A percentile compares a stretch with the other conserved stretches of the same genome.
Conservation (phyloP, 2,113 vertebrate genomes). For the Microcebus tavaratra region DNA sequence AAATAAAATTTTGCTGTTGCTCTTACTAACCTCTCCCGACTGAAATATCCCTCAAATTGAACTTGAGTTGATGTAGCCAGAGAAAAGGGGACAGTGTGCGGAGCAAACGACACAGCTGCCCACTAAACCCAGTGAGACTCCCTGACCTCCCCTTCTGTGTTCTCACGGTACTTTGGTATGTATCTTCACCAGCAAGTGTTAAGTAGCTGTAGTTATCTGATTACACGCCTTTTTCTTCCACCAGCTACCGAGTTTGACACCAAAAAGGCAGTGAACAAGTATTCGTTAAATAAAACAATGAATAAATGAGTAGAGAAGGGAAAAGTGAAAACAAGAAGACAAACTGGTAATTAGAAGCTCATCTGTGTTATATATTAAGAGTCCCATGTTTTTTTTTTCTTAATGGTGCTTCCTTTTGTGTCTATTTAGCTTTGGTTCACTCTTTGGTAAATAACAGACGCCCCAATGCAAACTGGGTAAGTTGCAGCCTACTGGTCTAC, state of each 20-base stretch:
- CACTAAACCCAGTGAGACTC: not conserved
- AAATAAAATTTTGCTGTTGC: not conserved
- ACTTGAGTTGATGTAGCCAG: not conserved
- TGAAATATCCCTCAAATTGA: not conserved
- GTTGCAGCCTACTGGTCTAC: not conserved
- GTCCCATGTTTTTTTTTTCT: not conserved
- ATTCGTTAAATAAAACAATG: not conserved
- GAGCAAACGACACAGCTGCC: not conserved
- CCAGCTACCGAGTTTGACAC: not conserved
- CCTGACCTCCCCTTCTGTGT: not conserved
- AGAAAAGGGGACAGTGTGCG: not conserved
- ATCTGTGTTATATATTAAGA: not conserved
- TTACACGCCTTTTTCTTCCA: not conserved
- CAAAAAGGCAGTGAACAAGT: slow-evolving; percentile 13
- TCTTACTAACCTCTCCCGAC: not conserved
- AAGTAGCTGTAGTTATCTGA: not conserved
- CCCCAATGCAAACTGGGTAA: not conserved
- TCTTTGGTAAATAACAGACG: not conserved
- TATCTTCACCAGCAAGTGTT: not conserved
- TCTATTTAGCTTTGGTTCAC: not conserved
- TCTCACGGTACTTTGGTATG: not conserved
- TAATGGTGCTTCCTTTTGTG: not conserved
- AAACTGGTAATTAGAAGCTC: not conserved
- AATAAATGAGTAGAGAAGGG: not conserved
- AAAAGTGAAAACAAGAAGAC: not conserved